Evolutionary conservation across 2,797 vertebrate genomes (phyloP).

Genomic region (Philypnodon macrostomus): DNA sequence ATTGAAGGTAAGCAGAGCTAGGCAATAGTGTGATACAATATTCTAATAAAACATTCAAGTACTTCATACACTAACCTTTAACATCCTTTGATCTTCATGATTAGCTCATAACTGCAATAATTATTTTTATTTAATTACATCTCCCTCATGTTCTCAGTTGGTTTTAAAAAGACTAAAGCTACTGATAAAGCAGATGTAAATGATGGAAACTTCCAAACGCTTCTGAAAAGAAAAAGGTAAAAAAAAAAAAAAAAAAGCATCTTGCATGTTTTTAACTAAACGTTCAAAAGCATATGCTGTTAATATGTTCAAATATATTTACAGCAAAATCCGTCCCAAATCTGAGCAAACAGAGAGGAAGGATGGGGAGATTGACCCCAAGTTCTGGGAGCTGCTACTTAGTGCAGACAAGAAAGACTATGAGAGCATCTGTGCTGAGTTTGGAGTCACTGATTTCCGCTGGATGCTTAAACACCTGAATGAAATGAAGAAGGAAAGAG

Average conservation of each 20-base stretch:
- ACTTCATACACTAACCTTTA: slow-evolving; percentile 3
- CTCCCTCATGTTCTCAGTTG: slow-evolving; percentile 68
- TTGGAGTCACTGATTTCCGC: slow-evolving; percentile 84
- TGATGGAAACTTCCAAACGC: slow-evolving; percentile 66
- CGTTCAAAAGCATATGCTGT: neutral
- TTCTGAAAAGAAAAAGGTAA: slow-evolving; percentile 78
- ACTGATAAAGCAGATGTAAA: slow-evolving; percentile 24
- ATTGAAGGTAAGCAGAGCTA: slow-evolving; percentile 76
- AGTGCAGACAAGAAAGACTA: slow-evolving; percentile 85
- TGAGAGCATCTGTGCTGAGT: slow-evolving; percentile 83
- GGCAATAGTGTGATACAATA: neutral
- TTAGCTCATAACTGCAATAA: slow-evolving; percentile 7
- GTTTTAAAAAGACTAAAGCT: slow-evolving; percentile 78
- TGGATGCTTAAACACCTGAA: slow-evolving; percentile 87
- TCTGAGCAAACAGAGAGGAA: slow-evolving; percentile 43
- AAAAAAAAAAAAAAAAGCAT: too few relatives aligned
- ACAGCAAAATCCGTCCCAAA: slow-evolving; percentile 65
- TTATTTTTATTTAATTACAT: slow-evolving; percentile 10
- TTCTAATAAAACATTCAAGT: neutral
- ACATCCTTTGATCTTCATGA: neutral
- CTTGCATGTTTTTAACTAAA: too few relatives aligned
- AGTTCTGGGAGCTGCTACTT: slow-evolving; percentile 84
- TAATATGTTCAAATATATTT: slow-evolving; percentile 9
- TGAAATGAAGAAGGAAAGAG: slow-evolving; percentile 77
- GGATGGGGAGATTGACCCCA: slow-evolving; percentile 74